Conservation (phyloP, 2,113 vertebrate species). For the Siniperca chuatsi region DNA sequence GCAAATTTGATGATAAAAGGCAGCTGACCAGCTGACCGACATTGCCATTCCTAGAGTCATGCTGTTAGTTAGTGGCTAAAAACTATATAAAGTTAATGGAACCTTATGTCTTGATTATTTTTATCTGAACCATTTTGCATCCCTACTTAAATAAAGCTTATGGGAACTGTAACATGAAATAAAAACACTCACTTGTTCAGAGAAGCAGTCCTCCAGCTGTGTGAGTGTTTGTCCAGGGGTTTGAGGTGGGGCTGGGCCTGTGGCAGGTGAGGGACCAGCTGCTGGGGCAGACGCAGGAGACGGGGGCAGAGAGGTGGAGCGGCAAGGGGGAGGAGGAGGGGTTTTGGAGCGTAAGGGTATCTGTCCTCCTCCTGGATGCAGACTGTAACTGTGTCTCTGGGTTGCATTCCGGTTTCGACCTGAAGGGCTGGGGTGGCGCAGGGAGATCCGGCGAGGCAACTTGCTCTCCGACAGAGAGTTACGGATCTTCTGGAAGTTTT, state of each 20-base stretch:
- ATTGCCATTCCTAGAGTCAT: background rate
- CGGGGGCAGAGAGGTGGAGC: conserved; percentile 91
- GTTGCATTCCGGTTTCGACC: conserved; percentile 63
- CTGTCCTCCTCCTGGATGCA: conserved; percentile 75
- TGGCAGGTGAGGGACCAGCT: conserved; percentile 10
- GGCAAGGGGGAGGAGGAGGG: conserved; percentile 84
- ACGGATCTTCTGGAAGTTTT: conserved; percentile 99
- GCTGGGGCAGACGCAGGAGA: conserved; percentile 84
- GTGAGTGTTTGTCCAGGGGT: conserved; percentile 85
- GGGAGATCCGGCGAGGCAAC: conserved; percentile 93
- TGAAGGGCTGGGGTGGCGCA: conserved; percentile 87
- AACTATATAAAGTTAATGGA: background rate
- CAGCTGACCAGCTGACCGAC: background rate
- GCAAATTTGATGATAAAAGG: conserved; percentile 45
- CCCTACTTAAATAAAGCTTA: background rate
- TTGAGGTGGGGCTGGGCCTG: conserved; percentile 37
- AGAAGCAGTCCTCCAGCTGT: conserved; percentile 98
- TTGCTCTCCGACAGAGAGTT: conserved; percentile 97
- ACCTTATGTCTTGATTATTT: background rate
- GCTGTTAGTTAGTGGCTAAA: background rate
- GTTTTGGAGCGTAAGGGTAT: conserved; percentile 80
- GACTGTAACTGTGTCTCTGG: conserved; percentile 81
- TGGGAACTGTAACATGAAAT: background rate
- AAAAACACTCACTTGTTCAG: conserved; percentile 88
- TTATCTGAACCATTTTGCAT: background rate